Evolutionary conservation across 37 sponge, comb jelly and placozoan species (phyloP), one percentile per base, ranked within the genome.

Genomic region (Axinella damicornis): DNA sequence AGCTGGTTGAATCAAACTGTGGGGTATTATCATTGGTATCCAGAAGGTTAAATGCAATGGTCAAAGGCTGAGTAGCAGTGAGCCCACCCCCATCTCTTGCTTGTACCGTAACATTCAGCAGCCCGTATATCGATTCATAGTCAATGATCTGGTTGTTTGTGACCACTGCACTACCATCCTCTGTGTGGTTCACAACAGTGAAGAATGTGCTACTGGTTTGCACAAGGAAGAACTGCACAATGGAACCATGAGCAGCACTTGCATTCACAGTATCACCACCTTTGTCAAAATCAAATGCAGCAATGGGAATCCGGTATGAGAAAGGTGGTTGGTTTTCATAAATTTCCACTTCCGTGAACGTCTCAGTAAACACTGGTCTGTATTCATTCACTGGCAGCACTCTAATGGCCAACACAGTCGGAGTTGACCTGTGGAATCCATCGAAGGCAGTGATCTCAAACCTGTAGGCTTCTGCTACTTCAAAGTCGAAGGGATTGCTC

Each of bases 11-110:
- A 17, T 38, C 20, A 37, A 83, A 90, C 22, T 80, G 34, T 27
- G 91, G 91, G 34, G 70, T 36, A 28, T 73, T 36, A 54, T 90
- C 91, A 31, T 90, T 90, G 21, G 6, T 38, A 76, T 90, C 85
- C 13, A 74, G 16, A 18, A 90, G 63, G 28, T 38, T 34, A 59
- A 90, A 62, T 58, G 28, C 35, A 19, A 84, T 64, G 17, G 25
- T 15, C 21, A 71, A 52, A 41, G 76, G 81, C n/a, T 73, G 69
- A 19, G 31, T 5, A 15, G 87, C 74, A 17, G 33, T 46, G 0
- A 80, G 57, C 17, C 81, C 85, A 58, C 91, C 85, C 79, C 85
- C 80, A 66, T 90, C 91, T 0, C 52, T 52, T 22, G 76, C 91
- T 39, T 84, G 74, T 5, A 90, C 69, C 6, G 52, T 59, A 11